Base-by-base conservation (phyloP, 2,888 invertebrate species). In the Zygothrica quintamaculata region DNA sequence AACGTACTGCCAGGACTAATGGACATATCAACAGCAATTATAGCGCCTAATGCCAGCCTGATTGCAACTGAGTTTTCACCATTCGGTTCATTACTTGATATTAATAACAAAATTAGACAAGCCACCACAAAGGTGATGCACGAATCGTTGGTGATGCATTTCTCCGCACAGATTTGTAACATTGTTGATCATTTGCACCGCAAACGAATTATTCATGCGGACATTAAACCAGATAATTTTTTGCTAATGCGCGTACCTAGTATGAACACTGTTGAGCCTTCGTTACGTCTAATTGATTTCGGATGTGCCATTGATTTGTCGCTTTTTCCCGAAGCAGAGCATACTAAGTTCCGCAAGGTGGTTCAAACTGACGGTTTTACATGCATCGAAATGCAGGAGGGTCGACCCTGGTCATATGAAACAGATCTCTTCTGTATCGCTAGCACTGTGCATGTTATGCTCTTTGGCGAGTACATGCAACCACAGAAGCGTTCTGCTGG, bases 221-320 rank as follows among this genome's bases (percentile, higher is more conserved):
- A 99, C 89, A 95, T 99, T 46, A 99, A 99, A 89, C 98, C 99
- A 0, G 99, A 99, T 88, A 99, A 99, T 91, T 96, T 98, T 90
- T 92, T 98, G 71, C 90, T 98, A 16, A 94, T 94, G 93, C 93
- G 93, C 89, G 92, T 95, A 50, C 89, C 95, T 22, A 93, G 92
- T 26, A 92, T 93, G 62, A 94, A 94, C 88, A 93, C 93, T 89
- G 92, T 93, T 57, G 93, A 93, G 61, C 94, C 96, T 33, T 95
- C 94, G 31, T 91, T 98, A 78, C 96, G 97, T 86, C 92, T 99
- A 33, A 98, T 98, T 85, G 99, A 99, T 91, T 97, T 97, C 91
- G 99, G 99, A 37, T 96, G 98, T 89, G 95, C 97, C 80, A 98
- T 99, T 88, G 99, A 99, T 88, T 97, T 99, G 97, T 94, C 94